Conservation (phyloP, 1,140 invertebrate genomes). For the Adelges cooleyi region DNA sequence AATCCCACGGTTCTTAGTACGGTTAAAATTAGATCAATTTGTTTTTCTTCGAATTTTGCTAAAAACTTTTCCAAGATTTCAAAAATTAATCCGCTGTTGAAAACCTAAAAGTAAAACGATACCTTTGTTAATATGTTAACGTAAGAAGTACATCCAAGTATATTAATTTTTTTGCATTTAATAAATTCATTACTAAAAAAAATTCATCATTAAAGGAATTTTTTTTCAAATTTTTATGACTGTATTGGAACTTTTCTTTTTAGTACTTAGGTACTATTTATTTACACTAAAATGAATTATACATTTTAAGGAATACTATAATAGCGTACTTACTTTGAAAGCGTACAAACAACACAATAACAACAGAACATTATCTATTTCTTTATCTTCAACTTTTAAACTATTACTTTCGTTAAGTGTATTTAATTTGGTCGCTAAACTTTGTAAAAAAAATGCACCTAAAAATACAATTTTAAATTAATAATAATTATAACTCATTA, state of each 20-base stretch:
- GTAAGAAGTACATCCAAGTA: too few relatives aligned
- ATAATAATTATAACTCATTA: too few relatives aligned
- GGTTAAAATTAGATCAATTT: constrained; percentile 73
- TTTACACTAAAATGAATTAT: too few relatives aligned
- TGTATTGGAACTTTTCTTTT: too few relatives aligned
- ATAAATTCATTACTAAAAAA: too few relatives aligned
- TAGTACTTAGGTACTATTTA: too few relatives aligned
- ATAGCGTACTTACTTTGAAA: constrained; percentile 59
- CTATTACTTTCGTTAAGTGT: constrained; percentile 41
- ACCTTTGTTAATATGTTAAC: too few relatives aligned
- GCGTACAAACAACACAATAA: constrained; percentile 75
- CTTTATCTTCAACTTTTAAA: constrained; percentile 58
- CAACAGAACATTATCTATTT: constrained; percentile 71
- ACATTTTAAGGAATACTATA: too few relatives aligned
- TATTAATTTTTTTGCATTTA: too few relatives aligned
- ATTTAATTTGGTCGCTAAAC: constrained; percentile 54
- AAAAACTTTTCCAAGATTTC: constrained; percentile 59
- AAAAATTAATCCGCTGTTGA: constrained; percentile 57
- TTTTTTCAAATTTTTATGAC: too few relatives aligned
- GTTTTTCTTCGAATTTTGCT: constrained; percentile 60
- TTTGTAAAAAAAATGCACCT: constrained; percentile 69
- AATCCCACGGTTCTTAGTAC: constrained; percentile 61
- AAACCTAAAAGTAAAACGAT: constrained; percentile 57
- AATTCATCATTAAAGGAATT: too few relatives aligned
- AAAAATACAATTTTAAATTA: constrained; percentile 32